phyloP scores from a whole-genome alignment of 1,140 invertebrate genomes.

The Orussus abietinus region DNA sequence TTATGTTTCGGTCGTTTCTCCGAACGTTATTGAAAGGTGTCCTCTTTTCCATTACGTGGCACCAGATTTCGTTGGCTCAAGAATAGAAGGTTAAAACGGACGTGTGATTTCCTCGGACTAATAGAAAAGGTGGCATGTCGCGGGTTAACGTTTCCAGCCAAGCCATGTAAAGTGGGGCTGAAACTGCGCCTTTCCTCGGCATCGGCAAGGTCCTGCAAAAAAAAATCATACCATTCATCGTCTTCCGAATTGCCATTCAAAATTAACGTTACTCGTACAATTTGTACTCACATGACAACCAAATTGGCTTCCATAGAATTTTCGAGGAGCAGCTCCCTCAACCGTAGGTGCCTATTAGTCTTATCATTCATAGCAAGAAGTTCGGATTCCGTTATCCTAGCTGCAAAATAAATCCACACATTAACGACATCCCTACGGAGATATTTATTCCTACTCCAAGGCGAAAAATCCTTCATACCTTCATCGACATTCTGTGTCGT shows the following conservation, averaged over 20 bases:
- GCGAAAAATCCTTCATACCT: slow-evolving; percentile 16
- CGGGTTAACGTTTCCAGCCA: slow-evolving; percentile 90
- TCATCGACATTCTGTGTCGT: slow-evolving; percentile 33
- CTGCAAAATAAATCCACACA: slow-evolving; percentile 50
- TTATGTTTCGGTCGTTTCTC: too few relatives aligned
- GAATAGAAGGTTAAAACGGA: slow-evolving; percentile 97
- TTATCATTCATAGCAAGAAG: slow-evolving; percentile 82
- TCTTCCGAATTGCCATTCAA: too few relatives aligned
- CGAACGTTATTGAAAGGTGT: too few relatives aligned
- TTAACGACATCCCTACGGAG: slow-evolving; percentile 2
- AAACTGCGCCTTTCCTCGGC: slow-evolving; percentile 83
- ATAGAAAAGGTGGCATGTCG: slow-evolving; percentile 84
- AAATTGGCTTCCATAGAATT: slow-evolving; percentile 82
- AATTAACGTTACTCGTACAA: too few relatives aligned
- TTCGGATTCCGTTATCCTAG: slow-evolving; percentile 76
- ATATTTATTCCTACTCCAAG: too few relatives aligned
- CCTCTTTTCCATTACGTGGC: too few relatives aligned
- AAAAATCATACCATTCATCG: too few relatives aligned
- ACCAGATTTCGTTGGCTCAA: too few relatives aligned
- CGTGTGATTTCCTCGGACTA: slow-evolving; percentile 92
- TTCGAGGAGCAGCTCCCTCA: slow-evolving; percentile 82
- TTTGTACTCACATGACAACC: slow-evolving; percentile 77
- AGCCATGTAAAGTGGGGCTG: slow-evolving; percentile 86
- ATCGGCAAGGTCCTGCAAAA: slow-evolving; percentile 81
- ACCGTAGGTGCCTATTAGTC: slow-evolving; percentile 83